These are phyloP conservation scores for Alcis repandata DNA, from an alignment of 2,888 invertebrate genomes.

Conservation along the genomic window DNA sequence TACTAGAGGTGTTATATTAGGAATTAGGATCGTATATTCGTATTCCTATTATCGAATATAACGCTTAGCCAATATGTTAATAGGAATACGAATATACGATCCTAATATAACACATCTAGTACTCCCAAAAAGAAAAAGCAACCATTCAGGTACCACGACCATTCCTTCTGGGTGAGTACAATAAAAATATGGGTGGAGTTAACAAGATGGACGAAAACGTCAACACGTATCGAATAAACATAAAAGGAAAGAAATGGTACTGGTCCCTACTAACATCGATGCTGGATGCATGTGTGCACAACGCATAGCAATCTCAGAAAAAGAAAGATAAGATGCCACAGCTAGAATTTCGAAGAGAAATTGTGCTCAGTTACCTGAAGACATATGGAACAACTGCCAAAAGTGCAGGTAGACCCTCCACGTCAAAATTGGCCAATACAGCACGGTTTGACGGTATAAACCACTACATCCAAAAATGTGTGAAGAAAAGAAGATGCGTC, in stretches of 20 bases:
- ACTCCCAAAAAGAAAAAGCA: too few relatives aligned
- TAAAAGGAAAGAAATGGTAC: constrained; percentile 22
- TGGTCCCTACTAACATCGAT: constrained; percentile 1
- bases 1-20: constrained; percentile 5
- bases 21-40: constrained; percentile 28
- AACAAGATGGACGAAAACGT: constrained; percentile 13
- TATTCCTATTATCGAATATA: constrained; percentile 21
- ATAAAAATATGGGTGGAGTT: constrained; percentile 11
- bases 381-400: background rate
- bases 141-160: too few relatives aligned
- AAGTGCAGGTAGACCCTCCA: background rate
- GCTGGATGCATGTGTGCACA: background rate
- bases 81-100: constrained; percentile 13
- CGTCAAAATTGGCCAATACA: background rate
- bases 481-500: too few relatives aligned
- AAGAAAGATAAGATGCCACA: background rate
- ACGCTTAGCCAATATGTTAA: constrained; percentile 4
- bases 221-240: constrained; percentile 7
- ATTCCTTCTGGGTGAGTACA: too few relatives aligned
- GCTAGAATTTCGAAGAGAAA: constrained; percentile 2
- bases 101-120: constrained; percentile 7
- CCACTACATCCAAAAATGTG: too few relatives aligned
- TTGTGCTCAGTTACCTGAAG: background rate
- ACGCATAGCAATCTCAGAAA: background rate
- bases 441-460: too few relatives aligned